Evolutionary conservation across 1,140 invertebrate species (phyloP).

Genomic region (Patella vulgata): DNA sequence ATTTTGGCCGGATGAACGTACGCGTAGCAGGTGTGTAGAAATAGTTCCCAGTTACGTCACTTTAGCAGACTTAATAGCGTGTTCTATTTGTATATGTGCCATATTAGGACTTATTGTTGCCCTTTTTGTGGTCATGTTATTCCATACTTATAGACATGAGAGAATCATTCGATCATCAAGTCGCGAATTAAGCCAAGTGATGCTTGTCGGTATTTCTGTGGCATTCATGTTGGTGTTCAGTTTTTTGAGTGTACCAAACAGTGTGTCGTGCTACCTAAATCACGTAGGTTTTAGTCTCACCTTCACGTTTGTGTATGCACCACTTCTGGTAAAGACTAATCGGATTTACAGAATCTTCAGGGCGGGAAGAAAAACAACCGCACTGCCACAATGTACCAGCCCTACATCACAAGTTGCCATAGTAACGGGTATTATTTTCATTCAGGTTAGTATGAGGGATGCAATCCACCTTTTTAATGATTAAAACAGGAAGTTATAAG

Average conservation of each 20-base stretch:
- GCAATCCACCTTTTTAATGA: neutral
- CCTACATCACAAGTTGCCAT: slow-evolving; percentile 48
- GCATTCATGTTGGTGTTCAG: slow-evolving; percentile 47
- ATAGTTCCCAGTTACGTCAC: slow-evolving; percentile 38
- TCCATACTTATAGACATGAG: slow-evolving; percentile 41
- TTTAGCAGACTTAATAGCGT: slow-evolving; percentile 58
- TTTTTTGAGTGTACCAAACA: slow-evolving; percentile 72
- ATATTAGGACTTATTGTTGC: slow-evolving; percentile 66
- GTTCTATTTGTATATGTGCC: slow-evolving; percentile 68
- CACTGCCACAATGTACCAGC: slow-evolving; percentile 42
- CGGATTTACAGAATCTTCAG: slow-evolving; percentile 90
- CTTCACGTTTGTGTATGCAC: slow-evolving; percentile 80
- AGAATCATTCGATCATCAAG: slow-evolving; percentile 55
- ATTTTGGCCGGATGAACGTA: slow-evolving; percentile 62
- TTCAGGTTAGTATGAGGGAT: slow-evolving; percentile 42
- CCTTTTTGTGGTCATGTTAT: slow-evolving; percentile 35
- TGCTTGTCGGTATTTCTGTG: slow-evolving; percentile 43
- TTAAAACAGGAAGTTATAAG: neutral
- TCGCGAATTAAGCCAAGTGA: slow-evolving; percentile 49
- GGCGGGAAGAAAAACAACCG: slow-evolving; percentile 71
- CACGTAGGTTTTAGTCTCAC: slow-evolving; percentile 78
- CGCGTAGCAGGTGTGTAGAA: slow-evolving; percentile 69
- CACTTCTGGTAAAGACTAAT: slow-evolving; percentile 89
- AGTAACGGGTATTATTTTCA: slow-evolving; percentile 34
- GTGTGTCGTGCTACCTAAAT: slow-evolving; percentile 78